Evolutionary conservation across 2,888 invertebrate genomes (phyloP), one percentile per base, ranked within the genome.

Genomic region (Catonia carolina): DNA sequence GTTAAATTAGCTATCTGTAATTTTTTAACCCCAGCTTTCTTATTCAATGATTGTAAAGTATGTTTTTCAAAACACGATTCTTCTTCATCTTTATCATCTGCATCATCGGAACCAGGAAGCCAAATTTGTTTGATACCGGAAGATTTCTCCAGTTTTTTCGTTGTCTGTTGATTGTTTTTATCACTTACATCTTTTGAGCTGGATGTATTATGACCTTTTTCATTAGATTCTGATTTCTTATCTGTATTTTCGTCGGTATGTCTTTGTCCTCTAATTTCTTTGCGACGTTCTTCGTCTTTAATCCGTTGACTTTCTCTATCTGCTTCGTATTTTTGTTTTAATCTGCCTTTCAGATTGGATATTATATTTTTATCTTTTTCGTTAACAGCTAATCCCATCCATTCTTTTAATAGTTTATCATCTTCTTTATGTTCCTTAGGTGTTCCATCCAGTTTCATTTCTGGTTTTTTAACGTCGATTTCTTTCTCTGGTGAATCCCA

Each of bases 371-470:
- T 31, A n/a, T 55, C 55, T 50, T 48, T 45, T 23, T 53, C 45
- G 14, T 45, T 45, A 14, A 45, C 22, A 2, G 55, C 48, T 68
- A 67, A 76, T 69, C 67, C 82, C 82, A 68, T 82, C 81, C 72
- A 75, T 61, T 74, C 75, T 60, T 70, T 73, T 23, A 75, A 72
- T 53, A 74, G 63, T 65, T 68, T 70, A 63, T 66, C 64, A 31
- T 64, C 66, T 8, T 45, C 47, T 2, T 23, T 8, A 22, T 50
- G 41, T 10, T 35, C 50, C 17, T 31, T 18, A 15, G 20, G 3
- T 27, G 31, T 42, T 27, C 45, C 53, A n/a, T n/a, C n/a, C 15
- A 17, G 23, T 45, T 35, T 17, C 6, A 4, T 18, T 5, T 15
- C 7, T 15, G 42, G 23, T 33, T 48, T 50, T 8, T 35, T 36